Conservation (phyloP, 2,113 vertebrate species). For the Scolopax mira region DNA sequence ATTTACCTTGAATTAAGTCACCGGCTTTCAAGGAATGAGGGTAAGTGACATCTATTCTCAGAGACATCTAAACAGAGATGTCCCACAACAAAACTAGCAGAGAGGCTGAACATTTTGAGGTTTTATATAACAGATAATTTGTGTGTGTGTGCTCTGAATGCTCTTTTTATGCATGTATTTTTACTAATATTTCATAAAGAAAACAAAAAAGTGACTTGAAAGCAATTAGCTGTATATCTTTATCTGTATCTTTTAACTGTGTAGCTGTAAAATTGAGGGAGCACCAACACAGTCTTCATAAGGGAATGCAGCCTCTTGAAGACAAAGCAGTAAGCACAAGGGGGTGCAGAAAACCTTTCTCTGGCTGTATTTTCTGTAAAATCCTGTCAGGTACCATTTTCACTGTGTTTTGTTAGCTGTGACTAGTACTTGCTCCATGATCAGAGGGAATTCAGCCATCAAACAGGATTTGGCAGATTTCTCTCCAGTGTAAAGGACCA, state of each 20-base stretch:
- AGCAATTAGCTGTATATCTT: not conserved
- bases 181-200: not conserved
- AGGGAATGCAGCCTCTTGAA: not conserved
- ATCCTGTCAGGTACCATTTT: not conserved
- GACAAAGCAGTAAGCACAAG: not conserved
- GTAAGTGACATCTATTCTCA: not conserved
- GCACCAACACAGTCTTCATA: not conserved
- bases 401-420: not conserved
- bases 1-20: not conserved
- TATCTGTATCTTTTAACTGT: not conserved
- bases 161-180: not conserved
- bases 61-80: not conserved
- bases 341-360: not conserved
- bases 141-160: not conserved
- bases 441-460: not conserved
- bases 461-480: not conserved
- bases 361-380: not conserved
- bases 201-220: not conserved
- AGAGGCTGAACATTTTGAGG: not conserved
- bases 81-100: not conserved
- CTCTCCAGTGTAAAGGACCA: not conserved
- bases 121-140: not conserved
- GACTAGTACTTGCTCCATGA: rapidly evolving
- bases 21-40: not conserved
- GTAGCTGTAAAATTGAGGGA: not conserved